phyloP scores from a whole-genome alignment of 2,888 invertebrate genomes.

The Incurvaria masculella region DNA sequence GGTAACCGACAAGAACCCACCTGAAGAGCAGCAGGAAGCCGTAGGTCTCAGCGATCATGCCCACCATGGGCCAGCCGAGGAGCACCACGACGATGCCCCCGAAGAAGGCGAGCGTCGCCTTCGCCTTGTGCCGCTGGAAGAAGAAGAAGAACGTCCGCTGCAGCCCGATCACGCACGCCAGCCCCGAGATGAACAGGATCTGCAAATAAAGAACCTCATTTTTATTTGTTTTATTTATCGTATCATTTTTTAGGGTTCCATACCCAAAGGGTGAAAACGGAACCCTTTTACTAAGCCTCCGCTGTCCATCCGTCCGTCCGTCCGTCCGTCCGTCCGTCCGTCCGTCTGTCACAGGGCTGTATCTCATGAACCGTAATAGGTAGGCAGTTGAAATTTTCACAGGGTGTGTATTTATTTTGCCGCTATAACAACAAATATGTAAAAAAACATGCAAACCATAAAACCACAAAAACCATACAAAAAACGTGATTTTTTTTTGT shows the following conservation, averaged over 20 bases:
- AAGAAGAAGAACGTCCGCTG: slow-evolving; percentile 96
- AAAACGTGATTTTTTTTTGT: too few relatives aligned
- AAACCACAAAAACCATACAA: not conserved
- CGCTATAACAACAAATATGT: too few relatives aligned
- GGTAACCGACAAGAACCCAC: too few relatives aligned
- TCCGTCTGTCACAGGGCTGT: too few relatives aligned
- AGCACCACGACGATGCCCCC: slow-evolving; percentile 91
- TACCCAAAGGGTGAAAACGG: too few relatives aligned
- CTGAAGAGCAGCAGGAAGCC: slow-evolving; percentile 88
- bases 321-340: not conserved
- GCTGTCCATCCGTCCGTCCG: too few relatives aligned
- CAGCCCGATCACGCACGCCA: slow-evolving; percentile 94
- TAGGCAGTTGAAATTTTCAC: too few relatives aligned
- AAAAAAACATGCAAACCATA: not conserved
- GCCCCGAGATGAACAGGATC: slow-evolving; percentile 94
- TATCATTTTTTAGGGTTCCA: too few relatives aligned
- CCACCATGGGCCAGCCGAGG: slow-evolving; percentile 93
- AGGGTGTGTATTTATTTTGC: too few relatives aligned
- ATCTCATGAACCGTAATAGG: too few relatives aligned
- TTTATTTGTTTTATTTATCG: too few relatives aligned
- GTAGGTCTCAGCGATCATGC: slow-evolving; percentile 95
- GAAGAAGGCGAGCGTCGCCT: slow-evolving; percentile 86
- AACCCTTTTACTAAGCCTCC: too few relatives aligned
- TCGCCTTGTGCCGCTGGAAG: slow-evolving; percentile 94
- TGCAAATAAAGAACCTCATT: slow-evolving; percentile 45